phyloP scores from a whole-genome alignment of 2,888 invertebrate genomes.

The Mythimna vitellina region DNA sequence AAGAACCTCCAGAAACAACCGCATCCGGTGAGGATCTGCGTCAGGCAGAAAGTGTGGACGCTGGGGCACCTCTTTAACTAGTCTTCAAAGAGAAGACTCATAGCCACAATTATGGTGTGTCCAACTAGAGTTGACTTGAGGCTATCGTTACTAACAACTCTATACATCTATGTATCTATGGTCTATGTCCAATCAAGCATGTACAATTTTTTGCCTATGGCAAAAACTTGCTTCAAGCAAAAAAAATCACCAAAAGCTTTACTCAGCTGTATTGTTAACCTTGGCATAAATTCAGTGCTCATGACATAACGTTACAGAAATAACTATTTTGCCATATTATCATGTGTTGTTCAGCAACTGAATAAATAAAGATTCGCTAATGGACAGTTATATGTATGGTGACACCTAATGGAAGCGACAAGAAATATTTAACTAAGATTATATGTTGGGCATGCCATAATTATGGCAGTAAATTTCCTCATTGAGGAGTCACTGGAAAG shows the following conservation, averaged over 20 bases:
- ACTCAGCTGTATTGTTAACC: conserved; percentile 28
- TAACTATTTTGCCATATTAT: conserved; percentile 32
- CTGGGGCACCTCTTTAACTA: too few relatives aligned
- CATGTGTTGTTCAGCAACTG: conserved; percentile 32
- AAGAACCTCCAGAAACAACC: too few relatives aligned
- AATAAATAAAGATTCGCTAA: conserved; percentile 18
- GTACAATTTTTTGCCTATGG: conserved; percentile 6
- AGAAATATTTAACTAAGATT: too few relatives aligned
- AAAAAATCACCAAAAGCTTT: conserved; percentile 21
- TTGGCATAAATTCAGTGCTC: conserved; percentile 44
- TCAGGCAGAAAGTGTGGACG: too few relatives aligned
- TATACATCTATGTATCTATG: background rate
- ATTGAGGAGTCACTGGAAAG: too few relatives aligned
- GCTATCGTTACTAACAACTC: background rate
- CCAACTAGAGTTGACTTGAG: background rate
- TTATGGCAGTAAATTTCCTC: too few relatives aligned
- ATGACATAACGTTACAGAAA: conserved; percentile 37
- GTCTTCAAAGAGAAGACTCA: too few relatives aligned
- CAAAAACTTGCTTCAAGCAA: conserved; percentile 27
- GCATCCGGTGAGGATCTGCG: too few relatives aligned
- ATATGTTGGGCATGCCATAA: too few relatives aligned
- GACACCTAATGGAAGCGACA: too few relatives aligned
- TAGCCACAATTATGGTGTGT: too few relatives aligned
- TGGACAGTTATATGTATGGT: background rate
- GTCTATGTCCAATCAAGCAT: conserved; percentile 22